phyloP scores from a whole-genome alignment of 2,797 vertebrate genomes.

The Monodelphis domestica region DNA sequence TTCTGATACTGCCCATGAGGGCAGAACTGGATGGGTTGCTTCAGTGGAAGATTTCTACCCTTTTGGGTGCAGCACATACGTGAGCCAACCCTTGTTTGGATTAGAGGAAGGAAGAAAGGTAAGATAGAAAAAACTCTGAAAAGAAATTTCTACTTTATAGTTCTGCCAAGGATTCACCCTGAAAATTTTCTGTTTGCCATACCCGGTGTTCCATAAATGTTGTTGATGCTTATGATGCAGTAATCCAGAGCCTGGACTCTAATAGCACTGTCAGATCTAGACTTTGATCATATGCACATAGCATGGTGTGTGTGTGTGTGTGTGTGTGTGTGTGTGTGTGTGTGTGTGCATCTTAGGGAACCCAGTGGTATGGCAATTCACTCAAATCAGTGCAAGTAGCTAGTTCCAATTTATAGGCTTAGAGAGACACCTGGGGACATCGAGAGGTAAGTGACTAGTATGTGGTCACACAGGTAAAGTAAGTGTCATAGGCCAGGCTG shows the following conservation, averaged over 20 bases:
- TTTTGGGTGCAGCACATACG: neutral
- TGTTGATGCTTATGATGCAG: slow-evolving; percentile 49
- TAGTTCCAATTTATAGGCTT: too few species aligned
- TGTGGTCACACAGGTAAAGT: too few species aligned
- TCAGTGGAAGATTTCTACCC: neutral
- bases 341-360: too few species aligned
- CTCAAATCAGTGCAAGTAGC: too few species aligned
- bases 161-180: slow-evolving; percentile 20
- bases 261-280: slow-evolving; percentile 26
- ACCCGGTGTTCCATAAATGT: slow-evolving; percentile 38
- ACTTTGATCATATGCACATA: slow-evolving; percentile 58
- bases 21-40: neutral
- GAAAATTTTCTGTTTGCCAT: neutral
- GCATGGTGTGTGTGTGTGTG: too few species aligned
- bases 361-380: too few species aligned
- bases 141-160: neutral
- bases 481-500: too few species aligned
- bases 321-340: too few species aligned
- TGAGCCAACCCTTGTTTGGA: neutral
- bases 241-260: slow-evolving; percentile 41
- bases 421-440: too few species aligned
- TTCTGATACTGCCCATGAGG: neutral
- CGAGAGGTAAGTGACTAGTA: too few species aligned
- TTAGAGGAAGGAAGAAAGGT: neutral
- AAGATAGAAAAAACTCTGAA: neutral